Evolutionary conservation across 2,888 invertebrate species (phyloP).

Genomic region (Perdita meconis): DNA sequence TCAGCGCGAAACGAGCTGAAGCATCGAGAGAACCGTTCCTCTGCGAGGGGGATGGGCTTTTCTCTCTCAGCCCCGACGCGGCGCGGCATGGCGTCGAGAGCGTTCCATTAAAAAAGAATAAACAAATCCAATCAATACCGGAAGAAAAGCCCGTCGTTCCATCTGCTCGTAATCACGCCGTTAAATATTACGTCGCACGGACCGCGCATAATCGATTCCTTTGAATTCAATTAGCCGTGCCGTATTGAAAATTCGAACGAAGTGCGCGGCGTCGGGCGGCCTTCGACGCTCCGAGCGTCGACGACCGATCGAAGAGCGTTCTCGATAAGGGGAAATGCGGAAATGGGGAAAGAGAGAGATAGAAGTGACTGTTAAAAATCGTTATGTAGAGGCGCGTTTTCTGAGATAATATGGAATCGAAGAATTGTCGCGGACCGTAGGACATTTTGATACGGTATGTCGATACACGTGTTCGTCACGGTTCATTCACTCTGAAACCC

Average conservation of each 20-base stretch:
- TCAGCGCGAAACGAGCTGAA: slow-evolving; percentile 19
- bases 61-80: background rate
- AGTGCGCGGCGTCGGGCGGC: slow-evolving; percentile 4
- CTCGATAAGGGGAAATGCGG: slow-evolving; percentile 13
- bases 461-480: no score
- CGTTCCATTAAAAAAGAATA: background rate
- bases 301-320: slow-evolving; percentile 34
- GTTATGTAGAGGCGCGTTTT: no score
- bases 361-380: no score
- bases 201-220: slow-evolving; percentile 58
- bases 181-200: slow-evolving; percentile 33
- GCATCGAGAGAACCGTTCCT: slow-evolving; percentile 6
- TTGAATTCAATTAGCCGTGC: slow-evolving; percentile 65
- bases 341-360: slow-evolving; percentile 11
- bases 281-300: slow-evolving; percentile 3
- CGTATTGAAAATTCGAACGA: slow-evolving; percentile 57
- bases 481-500: no score
- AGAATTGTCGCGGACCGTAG: no score
- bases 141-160: slow-evolving; percentile 6
- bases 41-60: background rate
- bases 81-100: background rate
- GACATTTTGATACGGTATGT: no score
- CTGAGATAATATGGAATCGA: no score
- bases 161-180: background rate
- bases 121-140: slow-evolving; percentile 3